A percentile compares a stretch with the other conserved stretches of the same genome.
Evolutionary conservation across 1,140 invertebrate species (phyloP).

Genomic region (Drosophila yakuba): DNA sequence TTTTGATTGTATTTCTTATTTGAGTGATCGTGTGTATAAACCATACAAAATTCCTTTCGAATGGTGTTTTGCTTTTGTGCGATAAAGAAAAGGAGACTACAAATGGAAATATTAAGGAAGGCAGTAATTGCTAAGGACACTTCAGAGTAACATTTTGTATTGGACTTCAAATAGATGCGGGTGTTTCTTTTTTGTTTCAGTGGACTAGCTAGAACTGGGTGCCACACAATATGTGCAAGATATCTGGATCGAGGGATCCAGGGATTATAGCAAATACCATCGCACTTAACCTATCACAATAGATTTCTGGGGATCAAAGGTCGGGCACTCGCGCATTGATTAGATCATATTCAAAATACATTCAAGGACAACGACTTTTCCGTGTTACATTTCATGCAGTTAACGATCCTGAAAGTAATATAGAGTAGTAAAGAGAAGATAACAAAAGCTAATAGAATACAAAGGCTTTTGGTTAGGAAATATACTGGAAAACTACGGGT

Average conservation of each 20-base stretch:
- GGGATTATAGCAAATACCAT: conserved; percentile 24
- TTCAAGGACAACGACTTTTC: conserved; percentile 83
- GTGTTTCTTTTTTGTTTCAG: conserved; percentile 33
- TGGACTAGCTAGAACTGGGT: conserved; percentile 21
- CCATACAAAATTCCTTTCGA: conserved; percentile 24
- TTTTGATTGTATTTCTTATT: conserved; percentile 12
- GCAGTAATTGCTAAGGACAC: conserved; percentile 69
- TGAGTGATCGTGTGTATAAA: conserved; percentile 14
- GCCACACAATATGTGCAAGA: conserved; percentile 24
- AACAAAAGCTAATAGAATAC: conserved; percentile 45
- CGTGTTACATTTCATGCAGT: conserved; percentile 85
- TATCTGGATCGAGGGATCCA: conserved; percentile 21
- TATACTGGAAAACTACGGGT: conserved; percentile 4
- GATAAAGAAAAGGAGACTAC: conserved; percentile 22
- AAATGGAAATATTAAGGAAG: conserved; percentile 25
- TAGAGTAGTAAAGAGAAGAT: conserved; percentile 46
- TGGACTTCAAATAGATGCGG: conserved; percentile 18
- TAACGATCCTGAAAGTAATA: conserved; percentile 83
- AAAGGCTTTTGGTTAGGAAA: conserved; percentile 12
- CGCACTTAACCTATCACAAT: conserved; percentile 52
- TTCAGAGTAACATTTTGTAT: conserved; percentile 62
- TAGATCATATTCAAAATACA: conserved; percentile 69
- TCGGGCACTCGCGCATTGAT: conserved; percentile 54
- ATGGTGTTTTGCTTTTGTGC: conserved; percentile 12
- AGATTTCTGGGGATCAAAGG: conserved; percentile 37